Percentiles rank a stretch among this genome's conserved stretches.
Evolutionary conservation across 2,113 vertebrate genomes (phyloP).

Genomic region (Spizaetus ornatus): DNA sequence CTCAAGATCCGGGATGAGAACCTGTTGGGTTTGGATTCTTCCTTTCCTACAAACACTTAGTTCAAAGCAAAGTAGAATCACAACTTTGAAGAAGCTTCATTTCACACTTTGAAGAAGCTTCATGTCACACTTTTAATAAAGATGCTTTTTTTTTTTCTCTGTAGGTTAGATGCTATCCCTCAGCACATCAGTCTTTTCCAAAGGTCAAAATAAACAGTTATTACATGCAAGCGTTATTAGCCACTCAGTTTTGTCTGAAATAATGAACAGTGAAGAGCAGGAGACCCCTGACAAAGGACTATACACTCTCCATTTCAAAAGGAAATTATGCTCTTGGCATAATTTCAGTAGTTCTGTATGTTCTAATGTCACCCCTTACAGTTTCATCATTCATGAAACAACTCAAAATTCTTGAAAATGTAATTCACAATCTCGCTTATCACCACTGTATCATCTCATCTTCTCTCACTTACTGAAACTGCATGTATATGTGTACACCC

Average conservation of each 20-base stretch:
- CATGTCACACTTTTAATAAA: neutral
- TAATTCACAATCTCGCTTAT: neutral
- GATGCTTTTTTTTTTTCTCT: no score
- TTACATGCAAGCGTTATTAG: neutral
- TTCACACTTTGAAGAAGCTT: neutral
- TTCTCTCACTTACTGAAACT: neutral
- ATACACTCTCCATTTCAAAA: neutral
- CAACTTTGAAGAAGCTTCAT: neutral
- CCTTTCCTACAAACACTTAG: neutral
- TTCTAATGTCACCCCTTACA: neutral
- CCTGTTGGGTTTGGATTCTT: neutral
- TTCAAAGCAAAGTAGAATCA: neutral
- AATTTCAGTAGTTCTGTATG: conserved; percentile 6
- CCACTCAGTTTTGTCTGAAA: neutral
- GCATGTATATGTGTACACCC: neutral
- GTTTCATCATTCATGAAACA: conserved; percentile 6
- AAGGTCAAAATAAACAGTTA: neutral
- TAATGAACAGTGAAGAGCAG: neutral
- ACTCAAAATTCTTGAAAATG: conserved; percentile 43
- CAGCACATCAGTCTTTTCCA: neutral
- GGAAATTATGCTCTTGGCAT: conserved; percentile 3
- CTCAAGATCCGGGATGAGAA: neutral
- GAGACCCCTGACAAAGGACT: neutral
- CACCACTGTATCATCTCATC: neutral
- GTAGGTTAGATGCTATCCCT: neutral